Evolutionary conservation across 1,140 invertebrate species (phyloP), one percentile per base, ranked within the genome.

Genomic region (Diploscapter pachys): DNA sequence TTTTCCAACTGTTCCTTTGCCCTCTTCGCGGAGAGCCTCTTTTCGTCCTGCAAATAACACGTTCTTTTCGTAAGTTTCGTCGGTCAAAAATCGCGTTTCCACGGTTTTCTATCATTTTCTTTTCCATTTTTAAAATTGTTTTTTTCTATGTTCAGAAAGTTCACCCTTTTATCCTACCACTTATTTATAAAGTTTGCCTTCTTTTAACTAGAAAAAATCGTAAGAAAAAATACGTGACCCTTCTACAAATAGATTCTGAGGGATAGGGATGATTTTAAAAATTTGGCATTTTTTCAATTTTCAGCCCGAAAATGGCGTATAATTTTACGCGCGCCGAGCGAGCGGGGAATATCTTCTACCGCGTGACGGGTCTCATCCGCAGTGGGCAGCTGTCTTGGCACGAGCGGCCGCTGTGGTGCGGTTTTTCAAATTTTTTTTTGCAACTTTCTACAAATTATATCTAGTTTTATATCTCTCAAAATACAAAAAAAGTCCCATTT

Each of bases 1-100:
- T 94, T 91, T 86, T 99, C 96, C 13, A 99, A 88, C 84, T 95
- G 94, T 89, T 99, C 96, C 85, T 98, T 96, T 3, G 95, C 94
- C 85, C 95, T 95, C 85, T 98, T 98, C 3, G 93, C 91, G 84
- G 91, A 91, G 69, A 93, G 87, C 82, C 96, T 90, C 75, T 95
- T 92, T 86, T 97, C 96, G 86, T 99, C 96, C 87, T 87, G 75
- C 64, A 83, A 83, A 50, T 49, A 49, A n/a, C 2, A 49, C 11
- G 57, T 8, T 59, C 9, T 11, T 11, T 31, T 59, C 57, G 31
- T 11, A 11, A 59, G 9, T 59, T 59, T 11, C 2, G 31, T 59
- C 2, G 9, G 31, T 31, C 31, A 31, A 31, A 31, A 31, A 31
- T 31, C 31, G 31, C 31, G 31, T 31, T 31, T 31, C 31, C 31